A percentile compares a stretch with the other conserved stretches of the same genome.
These are phyloP conservation scores for Pitangus sulphuratus DNA, from an alignment of 2,797 vertebrate species.

Conservation along the genomic window DNA sequence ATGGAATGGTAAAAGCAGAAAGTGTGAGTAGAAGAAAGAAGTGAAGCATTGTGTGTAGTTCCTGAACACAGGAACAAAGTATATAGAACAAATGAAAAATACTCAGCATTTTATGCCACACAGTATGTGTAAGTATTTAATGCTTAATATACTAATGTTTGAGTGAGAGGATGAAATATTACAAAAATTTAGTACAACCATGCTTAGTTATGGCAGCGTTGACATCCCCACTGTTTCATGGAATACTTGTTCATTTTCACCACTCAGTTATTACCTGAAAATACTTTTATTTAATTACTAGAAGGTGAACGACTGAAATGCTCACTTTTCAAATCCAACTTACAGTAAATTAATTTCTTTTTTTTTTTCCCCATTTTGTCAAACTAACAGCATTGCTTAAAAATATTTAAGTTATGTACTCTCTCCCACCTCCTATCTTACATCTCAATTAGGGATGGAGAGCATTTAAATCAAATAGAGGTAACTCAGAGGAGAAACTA, in stretches of 20 bases:
- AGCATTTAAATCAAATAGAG: slow-evolving; percentile 8
- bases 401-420: neutral
- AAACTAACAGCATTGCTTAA: neutral
- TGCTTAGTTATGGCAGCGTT: neutral
- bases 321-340: neutral
- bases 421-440: neutral
- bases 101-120: neutral
- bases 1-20: neutral
- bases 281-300: neutral
- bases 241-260: neutral
- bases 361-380: neutral
- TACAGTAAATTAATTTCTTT: neutral
- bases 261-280: neutral
- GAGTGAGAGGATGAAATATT: neutral
- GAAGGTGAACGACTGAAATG: neutral
- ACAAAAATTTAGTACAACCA: neutral
- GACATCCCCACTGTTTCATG: neutral
- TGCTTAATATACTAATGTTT: neutral
- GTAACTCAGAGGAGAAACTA: neutral
- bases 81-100: neutral
- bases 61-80: too few species aligned
- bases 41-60: too few species aligned
- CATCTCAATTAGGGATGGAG: neutral
- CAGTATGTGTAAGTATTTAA: neutral
- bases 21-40: neutral